Base-by-base conservation (phyloP, 2,113 vertebrate species). In the Riparia riparia region DNA sequence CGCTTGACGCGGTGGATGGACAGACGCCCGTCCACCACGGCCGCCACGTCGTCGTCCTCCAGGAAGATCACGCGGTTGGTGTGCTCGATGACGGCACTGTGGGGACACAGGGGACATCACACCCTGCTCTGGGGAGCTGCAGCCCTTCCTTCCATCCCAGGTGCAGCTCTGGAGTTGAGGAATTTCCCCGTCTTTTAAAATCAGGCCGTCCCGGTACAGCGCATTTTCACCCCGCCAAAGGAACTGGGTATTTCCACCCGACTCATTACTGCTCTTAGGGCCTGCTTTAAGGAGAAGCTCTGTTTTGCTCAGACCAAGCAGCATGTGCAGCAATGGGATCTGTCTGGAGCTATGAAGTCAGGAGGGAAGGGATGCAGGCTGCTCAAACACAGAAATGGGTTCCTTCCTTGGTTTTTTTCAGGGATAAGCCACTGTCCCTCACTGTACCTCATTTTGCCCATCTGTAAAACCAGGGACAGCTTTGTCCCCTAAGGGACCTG, bases 1-100 rank as follows among this genome's bases (percentile, higher is more conserved):
- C 99, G 99, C 86, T 99, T 99, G 86, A 99, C 99, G 45, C 99
- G 98, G 95, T 99, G 99, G 96, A 99, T 99, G 94, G 99, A 99
- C 65, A 99, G 98, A 1, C 99, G 98, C 2, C 99, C 99, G 1
- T 99, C 99, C 11, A 97, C 97, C 91, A 99, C 99, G 0, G 99
- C 99, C 2, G 99, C 99, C 28, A 99, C 99, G 2, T 99, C 99
- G 3, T 99, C 99, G 4, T 99, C 99, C 93, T 99, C 99, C 12
- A 99, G 99, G 97, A 99, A 99, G 93, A 99, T 99, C 68, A 99
- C 99, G 0, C 98, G 97, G 97, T 99, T 99, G 88, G 99, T 99
- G 90, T 99, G 99, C 94, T 99, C 99, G 17, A 99, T 99, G 89
- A 99, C 99, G 5, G 99, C 99, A 1, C 99, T 99, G 90, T 6